phyloP scores from a whole-genome alignment of 1,140 invertebrate genomes.

The Stratiolaelaps scimitus region DNA sequence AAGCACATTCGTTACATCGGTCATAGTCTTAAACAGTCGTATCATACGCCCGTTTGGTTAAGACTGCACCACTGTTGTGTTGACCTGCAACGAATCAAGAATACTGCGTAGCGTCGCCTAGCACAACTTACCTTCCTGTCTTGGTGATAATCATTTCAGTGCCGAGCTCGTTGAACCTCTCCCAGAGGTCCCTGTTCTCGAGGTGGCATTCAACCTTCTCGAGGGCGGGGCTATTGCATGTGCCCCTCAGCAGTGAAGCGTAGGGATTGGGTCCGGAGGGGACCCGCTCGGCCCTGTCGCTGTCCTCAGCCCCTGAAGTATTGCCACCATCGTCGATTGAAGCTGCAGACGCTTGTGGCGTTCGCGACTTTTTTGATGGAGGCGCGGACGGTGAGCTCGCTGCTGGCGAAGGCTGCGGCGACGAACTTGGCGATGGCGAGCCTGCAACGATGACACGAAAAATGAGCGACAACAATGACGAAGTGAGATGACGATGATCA shows the following conservation, averaged over 20 bases:
- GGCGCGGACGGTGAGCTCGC: slow-evolving; percentile 8
- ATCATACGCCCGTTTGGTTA: too few species aligned
- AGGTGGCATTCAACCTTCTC: slow-evolving; percentile 39
- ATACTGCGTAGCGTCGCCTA: not conserved
- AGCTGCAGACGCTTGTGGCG: not conserved
- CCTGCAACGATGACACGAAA: not conserved
- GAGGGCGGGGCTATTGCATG: not conserved
- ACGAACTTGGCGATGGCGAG: slow-evolving; percentile 13
- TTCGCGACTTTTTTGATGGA: not conserved
- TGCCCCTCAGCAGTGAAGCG: not conserved
- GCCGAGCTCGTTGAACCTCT: slow-evolving; percentile 82
- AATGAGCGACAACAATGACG: not conserved
- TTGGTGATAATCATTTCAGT: slow-evolving; percentile 98
- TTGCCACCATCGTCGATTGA: too few species aligned
- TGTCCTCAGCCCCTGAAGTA: too few species aligned
- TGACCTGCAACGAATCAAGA: not conserved
- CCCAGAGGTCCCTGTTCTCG: slow-evolving; percentile 45
- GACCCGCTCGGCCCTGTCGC: not conserved
- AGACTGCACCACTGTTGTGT: too few species aligned
- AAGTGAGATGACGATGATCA: too few species aligned
- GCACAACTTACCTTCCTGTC: slow-evolving; percentile 67
- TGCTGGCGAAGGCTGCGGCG: slow-evolving; percentile 14
- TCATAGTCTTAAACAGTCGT: too few species aligned
- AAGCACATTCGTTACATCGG: too few species aligned
- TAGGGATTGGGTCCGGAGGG: slow-evolving; percentile 23